Evolutionary conservation across 2,888 invertebrate genomes (phyloP).

Genomic region (Elysia crispata): DNA sequence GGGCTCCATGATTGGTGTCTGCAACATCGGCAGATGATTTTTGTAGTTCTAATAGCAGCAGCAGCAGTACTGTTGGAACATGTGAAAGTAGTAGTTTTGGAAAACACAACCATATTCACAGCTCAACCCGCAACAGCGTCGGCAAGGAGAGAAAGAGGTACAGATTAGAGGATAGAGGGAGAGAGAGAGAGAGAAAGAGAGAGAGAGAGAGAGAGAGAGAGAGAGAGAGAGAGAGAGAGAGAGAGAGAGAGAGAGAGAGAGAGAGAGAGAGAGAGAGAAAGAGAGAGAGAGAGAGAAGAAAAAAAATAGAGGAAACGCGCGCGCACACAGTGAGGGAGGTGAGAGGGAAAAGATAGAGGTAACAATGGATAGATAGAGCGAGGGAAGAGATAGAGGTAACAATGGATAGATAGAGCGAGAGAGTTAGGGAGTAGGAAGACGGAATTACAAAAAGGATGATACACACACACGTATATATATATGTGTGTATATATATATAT

Average conservation of each 20-base stretch:
- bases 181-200: not conserved
- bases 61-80: no score
- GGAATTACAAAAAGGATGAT: not conserved
- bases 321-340: not conserved
- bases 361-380: not conserved
- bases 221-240: conserved; percentile 39
- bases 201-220: conserved; percentile 34
- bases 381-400: not conserved
- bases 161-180: not conserved
- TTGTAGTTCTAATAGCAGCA: no score
- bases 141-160: not conserved
- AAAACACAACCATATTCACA: no score
- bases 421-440: not conserved
- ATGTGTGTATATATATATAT: no score
- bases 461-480: not conserved
- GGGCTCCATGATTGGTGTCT: no score
- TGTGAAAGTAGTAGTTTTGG: no score
- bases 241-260: conserved; percentile 36
- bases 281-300: not conserved
- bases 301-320: not conserved
- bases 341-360: not conserved
- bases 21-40: no score
- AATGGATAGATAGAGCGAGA: not conserved
- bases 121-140: no score
- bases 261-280: conserved; percentile 29